Conservation (phyloP, 23 tunicate genomes). For the Clavelina lepadiformis region DNA sequence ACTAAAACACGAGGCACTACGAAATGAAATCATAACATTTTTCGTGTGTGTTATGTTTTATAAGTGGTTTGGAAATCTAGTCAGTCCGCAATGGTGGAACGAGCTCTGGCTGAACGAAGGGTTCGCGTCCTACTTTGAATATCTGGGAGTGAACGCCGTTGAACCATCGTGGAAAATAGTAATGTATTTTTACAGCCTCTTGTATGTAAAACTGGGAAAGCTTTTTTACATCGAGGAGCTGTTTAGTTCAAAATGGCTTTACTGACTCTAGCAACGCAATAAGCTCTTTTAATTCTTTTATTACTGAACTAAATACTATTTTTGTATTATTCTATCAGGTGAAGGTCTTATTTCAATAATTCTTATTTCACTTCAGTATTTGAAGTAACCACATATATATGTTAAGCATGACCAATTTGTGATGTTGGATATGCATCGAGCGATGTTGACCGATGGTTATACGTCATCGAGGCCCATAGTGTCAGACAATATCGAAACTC, state of each 20-base stretch:
- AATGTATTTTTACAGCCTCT: neutral
- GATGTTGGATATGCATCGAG: slow-evolving; percentile 21
- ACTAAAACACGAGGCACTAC: too few relatives aligned
- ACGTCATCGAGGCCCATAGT: slow-evolving; percentile 47
- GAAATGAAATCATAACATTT: too few relatives aligned
- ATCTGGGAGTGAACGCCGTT: slow-evolving; percentile 12
- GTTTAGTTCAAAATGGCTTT: too few relatives aligned
- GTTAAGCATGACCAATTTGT: slow-evolving; percentile 31
- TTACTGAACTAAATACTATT: too few relatives aligned
- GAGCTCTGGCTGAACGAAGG: slow-evolving; percentile 66
- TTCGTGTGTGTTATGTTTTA: too few relatives aligned
- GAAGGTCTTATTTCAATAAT: too few relatives aligned
- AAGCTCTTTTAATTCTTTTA: neutral
- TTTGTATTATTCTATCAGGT: too few relatives aligned
- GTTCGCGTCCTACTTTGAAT: slow-evolving; percentile 23
- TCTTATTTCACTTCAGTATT: too few relatives aligned
- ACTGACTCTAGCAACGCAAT: too few relatives aligned
- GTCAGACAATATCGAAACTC: slow-evolving; percentile 8
- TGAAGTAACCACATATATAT: too few relatives aligned
- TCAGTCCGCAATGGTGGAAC: slow-evolving; percentile 52
- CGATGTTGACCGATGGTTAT: slow-evolving; percentile 21
- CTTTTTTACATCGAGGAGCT: neutral
- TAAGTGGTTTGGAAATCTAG: slow-evolving; percentile 65
- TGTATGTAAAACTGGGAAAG: neutral
- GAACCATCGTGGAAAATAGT: slow-evolving; percentile 29